These are phyloP conservation scores for Pteromalus puparum DNA, from an alignment of 1,140 invertebrate species.

Conservation along the genomic window DNA sequence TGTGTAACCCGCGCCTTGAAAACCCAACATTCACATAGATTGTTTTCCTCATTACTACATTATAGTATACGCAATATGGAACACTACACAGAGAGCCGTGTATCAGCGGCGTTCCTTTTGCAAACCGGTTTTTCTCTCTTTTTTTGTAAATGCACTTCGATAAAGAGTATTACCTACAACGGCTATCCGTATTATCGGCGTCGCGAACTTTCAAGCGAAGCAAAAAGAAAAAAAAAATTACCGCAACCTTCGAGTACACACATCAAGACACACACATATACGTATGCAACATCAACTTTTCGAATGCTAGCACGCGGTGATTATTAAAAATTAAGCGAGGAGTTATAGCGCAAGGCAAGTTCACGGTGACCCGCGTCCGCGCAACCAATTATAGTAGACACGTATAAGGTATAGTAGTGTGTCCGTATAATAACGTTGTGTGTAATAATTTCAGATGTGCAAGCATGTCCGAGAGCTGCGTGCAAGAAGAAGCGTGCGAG, in stretches of 20 bases:
- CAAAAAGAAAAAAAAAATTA: no score
- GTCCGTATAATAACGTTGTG: not conserved
- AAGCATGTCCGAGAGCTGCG: slow-evolving; percentile 71
- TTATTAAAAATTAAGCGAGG: not conserved
- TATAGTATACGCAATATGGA: no score
- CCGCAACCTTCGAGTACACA: no score
- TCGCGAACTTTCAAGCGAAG: no score
- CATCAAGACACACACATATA: no score
- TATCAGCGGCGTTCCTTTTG: no score
- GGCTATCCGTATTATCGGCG: no score
- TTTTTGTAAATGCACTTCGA: not conserved
- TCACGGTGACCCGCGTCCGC: not conserved
- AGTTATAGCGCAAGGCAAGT: not conserved
- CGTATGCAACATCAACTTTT: not conserved
- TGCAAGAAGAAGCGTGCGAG: slow-evolving; percentile 65
- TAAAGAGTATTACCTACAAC: not conserved
- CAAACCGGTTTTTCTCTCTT: not conserved
- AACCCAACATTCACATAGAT: no score
- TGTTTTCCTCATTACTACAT: no score
- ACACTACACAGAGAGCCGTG: no score
- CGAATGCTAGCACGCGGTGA: no score
- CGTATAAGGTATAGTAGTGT: not conserved
- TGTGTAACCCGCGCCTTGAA: no score
- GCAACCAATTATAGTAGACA: not conserved
- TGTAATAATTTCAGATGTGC: slow-evolving; percentile 65